phyloP scores from a whole-genome alignment of 2,888 invertebrate genomes.

The Leucophora obtusa region DNA sequence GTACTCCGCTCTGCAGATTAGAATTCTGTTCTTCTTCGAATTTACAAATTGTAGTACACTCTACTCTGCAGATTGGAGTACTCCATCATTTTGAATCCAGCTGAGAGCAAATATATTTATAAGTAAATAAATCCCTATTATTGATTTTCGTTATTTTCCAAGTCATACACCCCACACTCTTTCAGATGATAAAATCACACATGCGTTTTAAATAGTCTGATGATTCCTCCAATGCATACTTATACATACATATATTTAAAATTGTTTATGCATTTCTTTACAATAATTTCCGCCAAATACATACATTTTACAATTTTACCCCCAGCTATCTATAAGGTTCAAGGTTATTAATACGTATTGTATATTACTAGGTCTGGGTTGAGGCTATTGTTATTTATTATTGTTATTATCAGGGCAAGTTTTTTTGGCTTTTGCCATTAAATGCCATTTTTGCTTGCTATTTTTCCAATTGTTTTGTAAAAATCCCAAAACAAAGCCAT shows the following conservation, averaged over 20 bases:
- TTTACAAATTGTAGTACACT: no score
- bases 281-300: neutral
- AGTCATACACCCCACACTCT: neutral
- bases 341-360: slow-evolving; percentile 43
- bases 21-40: no score
- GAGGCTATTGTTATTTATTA: slow-evolving; percentile 24
- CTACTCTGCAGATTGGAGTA: no score
- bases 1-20: no score
- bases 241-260: neutral
- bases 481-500: no score
- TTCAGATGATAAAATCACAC: neutral
- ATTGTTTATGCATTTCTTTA: neutral
- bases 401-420: no score
- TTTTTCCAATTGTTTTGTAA: no score
- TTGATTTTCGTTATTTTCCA: neutral
- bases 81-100: no score
- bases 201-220: neutral
- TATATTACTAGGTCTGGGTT: slow-evolving; percentile 51
- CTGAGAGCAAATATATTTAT: no score
- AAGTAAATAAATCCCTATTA: neutral
- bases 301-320: neutral
- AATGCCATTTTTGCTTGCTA: no score
- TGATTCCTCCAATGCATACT: neutral
- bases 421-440: no score
- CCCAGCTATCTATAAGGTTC: slow-evolving; percentile 40